Conservation (phyloP, 1,140 invertebrate genomes). For the Drosophila quadrilineata region DNA sequence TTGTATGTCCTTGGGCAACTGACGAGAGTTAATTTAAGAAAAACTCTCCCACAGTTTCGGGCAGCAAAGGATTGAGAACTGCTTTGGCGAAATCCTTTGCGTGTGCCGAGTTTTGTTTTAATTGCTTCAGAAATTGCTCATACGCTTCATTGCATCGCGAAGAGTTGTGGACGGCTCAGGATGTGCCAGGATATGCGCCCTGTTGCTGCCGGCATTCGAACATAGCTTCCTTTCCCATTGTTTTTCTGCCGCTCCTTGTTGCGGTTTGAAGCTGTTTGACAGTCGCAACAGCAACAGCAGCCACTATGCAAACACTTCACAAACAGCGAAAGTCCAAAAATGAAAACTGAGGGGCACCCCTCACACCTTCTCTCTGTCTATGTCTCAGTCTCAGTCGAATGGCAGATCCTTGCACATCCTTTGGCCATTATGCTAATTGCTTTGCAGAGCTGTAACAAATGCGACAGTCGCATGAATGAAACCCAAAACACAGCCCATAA, state of each 20-base stretch:
- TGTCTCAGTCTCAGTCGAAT: neutral
- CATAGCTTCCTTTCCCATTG: conserved; percentile 15
- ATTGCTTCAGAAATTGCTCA: conserved; percentile 76
- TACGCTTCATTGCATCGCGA: conserved; percentile 65
- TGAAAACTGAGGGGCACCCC: conserved; percentile 25
- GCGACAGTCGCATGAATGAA: no score
- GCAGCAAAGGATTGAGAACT: conserved; percentile 57
- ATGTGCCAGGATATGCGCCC: conserved; percentile 28
- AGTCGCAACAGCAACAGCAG: conserved; percentile 45
- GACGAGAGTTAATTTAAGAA: conserved; percentile 59
- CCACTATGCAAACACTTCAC: conserved; percentile 73
- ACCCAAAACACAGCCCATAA: conserved; percentile 56
- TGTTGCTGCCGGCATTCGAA: conserved; percentile 32
- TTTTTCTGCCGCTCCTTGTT: conserved; percentile 17
- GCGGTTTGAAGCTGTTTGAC: conserved; percentile 49
- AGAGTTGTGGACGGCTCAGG: conserved; percentile 38
- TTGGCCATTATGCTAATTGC: conserved; percentile 64
- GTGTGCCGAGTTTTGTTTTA: conserved; percentile 69
- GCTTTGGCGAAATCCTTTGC: conserved; percentile 61
- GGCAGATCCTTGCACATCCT: neutral
- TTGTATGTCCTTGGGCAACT: conserved; percentile 21
- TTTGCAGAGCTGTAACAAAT: conserved; percentile 16
- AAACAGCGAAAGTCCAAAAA: conserved; percentile 44
- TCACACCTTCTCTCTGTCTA: no score
- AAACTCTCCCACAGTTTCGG: conserved; percentile 32